Conservation (phyloP, 2,888 invertebrate genomes). For the Plemyria rubiginata region DNA sequence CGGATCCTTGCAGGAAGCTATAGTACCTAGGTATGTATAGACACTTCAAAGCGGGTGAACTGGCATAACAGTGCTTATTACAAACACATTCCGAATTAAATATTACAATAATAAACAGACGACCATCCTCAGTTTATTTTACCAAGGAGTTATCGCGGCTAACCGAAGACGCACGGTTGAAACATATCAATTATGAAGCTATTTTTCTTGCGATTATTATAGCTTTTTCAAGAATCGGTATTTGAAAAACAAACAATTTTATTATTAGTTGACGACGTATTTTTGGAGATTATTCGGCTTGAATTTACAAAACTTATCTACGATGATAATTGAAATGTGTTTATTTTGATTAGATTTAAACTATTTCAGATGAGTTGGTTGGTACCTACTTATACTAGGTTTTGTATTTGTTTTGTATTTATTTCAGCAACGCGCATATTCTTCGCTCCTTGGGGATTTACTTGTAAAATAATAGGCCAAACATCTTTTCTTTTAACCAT, state of each 20-base stretch:
- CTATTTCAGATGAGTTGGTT: too few species aligned
- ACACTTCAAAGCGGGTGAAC: constrained; percentile 66
- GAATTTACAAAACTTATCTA: not conserved
- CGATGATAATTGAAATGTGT: too few species aligned
- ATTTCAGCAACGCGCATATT: too few species aligned
- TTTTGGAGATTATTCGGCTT: not conserved
- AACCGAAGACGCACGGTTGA: constrained; percentile 60
- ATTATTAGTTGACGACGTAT: constrained; percentile 7
- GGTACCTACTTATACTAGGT: too few species aligned
- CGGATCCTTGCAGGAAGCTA: constrained; percentile 30
- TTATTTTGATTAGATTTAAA: too few species aligned
- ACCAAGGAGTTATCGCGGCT: constrained; percentile 59
- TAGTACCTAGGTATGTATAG: too few species aligned
- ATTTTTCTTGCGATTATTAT: constrained; percentile 39
- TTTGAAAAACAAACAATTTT: constrained; percentile 37
- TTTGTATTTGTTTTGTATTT: too few species aligned
- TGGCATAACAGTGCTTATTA: constrained; percentile 53
- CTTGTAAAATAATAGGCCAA: too few species aligned
- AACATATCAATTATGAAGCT: constrained; percentile 36
- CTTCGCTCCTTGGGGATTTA: too few species aligned
- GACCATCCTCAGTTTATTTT: constrained; percentile 64
- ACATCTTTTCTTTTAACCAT: too few species aligned
- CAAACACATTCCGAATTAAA: constrained; percentile 73
- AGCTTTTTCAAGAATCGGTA: constrained; percentile 30
- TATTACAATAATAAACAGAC: constrained; percentile 73